Base-by-base conservation (phyloP, 1,140 invertebrate species). In the Nasonia vitripennis region DNA sequence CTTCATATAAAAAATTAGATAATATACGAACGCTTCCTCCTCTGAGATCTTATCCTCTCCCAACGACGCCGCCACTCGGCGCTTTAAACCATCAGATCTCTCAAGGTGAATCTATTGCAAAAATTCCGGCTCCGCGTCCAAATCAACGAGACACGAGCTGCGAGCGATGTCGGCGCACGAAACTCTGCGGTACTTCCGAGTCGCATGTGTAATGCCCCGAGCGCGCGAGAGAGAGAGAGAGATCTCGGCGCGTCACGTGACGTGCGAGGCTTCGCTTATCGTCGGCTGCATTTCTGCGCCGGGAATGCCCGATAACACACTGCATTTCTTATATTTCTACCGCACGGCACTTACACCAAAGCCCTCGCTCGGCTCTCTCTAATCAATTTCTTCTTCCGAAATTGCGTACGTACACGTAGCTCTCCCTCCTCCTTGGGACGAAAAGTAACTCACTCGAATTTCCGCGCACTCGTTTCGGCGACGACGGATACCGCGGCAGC, bases 131-230 rank as follows among this genome's bases (percentile, higher is more conserved):
- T n/a, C 1, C 10, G 41, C 10, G 41, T 62, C 55, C 55, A 62
- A 62, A 62, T 62, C 55, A 62, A 20, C 55, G 55, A 62, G 17
- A 17, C 20, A 45, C 41, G 41, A 1, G 41, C 41, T 37, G 10
- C 41, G 41, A 45, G 41, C 10, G 41, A 37, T 62, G 55, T 62
- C 20, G 55, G 55, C 41, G 41, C 55, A 62, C 55, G 62, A 68
- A 80, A 80, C 31, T 80, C 9, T 45, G 62, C 34, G 34, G 34
- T 34, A 70, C 62, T 80, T 80, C 62, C 62, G 62, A 80, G 31
- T 68, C 62, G 34, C 78, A 68, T 68, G 20, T 45, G 14, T 45
- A 41, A n/a, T 31, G 17, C 55, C 12, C 55, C 12, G 12, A 51
- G 48, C 48, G 48, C 51, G 51, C 11, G 23, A 1, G 9, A 0